phyloP scores from a whole-genome alignment of 2,888 invertebrate genomes.

The Acanthosepion esculentum region DNA sequence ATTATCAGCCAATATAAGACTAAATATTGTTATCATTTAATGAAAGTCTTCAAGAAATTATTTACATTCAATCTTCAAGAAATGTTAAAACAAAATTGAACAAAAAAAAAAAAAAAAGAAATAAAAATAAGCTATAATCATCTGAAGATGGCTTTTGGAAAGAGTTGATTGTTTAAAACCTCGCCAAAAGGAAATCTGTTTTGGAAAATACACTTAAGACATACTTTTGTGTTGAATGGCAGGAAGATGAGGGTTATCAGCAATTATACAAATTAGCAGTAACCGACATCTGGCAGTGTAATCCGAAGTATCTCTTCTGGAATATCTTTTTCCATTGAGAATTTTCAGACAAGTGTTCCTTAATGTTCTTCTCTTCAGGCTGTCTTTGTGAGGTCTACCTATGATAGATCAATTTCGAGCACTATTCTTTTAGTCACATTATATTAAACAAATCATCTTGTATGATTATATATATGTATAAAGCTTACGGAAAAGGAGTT shows the following conservation, averaged over 20 bases:
- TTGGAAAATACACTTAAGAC: background rate
- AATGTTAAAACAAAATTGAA: too few species aligned
- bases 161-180: background rate
- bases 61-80: too few species aligned
- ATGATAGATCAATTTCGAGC: background rate
- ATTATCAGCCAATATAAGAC: too few species aligned
- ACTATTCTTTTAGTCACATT: background rate
- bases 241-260: background rate
- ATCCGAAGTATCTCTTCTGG: background rate
- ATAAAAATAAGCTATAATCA: background rate
- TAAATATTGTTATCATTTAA: too few species aligned
- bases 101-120: too few species aligned
- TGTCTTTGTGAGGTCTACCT: background rate
- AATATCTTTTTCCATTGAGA: background rate
- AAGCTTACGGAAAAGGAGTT: background rate
- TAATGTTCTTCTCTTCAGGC: background rate
- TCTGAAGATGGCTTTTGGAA: background rate
- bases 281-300: background rate
- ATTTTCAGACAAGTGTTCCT: background rate
- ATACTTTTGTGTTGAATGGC: background rate
- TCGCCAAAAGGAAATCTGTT: background rate
- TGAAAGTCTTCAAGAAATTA: too few species aligned
- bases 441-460: background rate
- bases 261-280: background rate
- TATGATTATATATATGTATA: background rate